phyloP scores from a whole-genome alignment of 2,888 invertebrate genomes.

The Cantharis rufa region DNA sequence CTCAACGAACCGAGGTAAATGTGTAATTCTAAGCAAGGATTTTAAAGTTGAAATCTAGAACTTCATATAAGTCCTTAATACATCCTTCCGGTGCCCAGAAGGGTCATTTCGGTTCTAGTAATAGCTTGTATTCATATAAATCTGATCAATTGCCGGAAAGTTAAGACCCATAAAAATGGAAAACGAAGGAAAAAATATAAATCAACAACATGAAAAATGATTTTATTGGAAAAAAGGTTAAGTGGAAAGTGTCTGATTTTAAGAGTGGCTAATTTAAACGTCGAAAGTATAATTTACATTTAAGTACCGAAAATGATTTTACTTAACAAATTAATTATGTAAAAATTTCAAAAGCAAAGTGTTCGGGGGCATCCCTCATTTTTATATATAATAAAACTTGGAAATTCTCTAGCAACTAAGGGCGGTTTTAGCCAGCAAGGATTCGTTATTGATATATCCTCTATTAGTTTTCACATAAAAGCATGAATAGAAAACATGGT shows the following conservation, averaged over 20 bases:
- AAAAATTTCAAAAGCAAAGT: conserved; percentile 18
- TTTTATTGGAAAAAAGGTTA: neutral
- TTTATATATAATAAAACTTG: conserved; percentile 24
- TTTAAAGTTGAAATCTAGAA: neutral
- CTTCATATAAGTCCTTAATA: neutral
- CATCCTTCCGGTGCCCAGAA: neutral
- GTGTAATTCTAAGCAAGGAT: neutral
- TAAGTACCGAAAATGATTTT: conserved; percentile 4
- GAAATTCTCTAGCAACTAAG: conserved; percentile 18
- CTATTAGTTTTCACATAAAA: conserved; percentile 26
- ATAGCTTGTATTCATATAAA: neutral
- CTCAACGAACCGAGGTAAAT: neutral
- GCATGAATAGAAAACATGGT: conserved; percentile 21
- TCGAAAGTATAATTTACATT: neutral
- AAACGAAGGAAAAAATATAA: neutral
- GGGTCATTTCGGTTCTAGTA: neutral
- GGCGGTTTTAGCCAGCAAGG: no score
- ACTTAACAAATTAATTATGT: conserved; percentile 21
- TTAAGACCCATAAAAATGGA: neutral
- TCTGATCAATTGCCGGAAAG: neutral
- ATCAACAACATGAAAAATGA: neutral
- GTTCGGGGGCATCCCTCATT: conserved; percentile 19
- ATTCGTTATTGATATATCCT: conserved; percentile 25
- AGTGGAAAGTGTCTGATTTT: neutral
- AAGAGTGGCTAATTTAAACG: neutral